Evolutionary conservation across 2,888 invertebrate genomes (phyloP), one percentile per base, ranked within the genome.

Genomic region (Aleiodes leptofemur): DNA sequence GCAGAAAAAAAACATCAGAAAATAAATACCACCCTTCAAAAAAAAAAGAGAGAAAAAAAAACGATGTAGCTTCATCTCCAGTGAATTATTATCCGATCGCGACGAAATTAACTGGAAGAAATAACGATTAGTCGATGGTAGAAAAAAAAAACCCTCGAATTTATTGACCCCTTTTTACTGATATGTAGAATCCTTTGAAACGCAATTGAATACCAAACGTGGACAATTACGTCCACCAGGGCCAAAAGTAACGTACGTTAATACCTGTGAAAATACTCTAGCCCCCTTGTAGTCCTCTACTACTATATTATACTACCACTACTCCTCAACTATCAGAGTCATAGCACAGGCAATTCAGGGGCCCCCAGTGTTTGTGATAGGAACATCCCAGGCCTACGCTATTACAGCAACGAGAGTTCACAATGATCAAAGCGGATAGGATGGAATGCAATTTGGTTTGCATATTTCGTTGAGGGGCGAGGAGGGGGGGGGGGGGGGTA

Each of bases 401-500:
- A 80, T 83, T 82, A 83, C 80, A 77, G 73, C 73, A 69, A 68
- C 76, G 76, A 82, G 79, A 82, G 80, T 82, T 79, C 78, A 76
- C 76, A 56, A 74, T 78, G 84, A 84, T 83, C 83, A 81, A 82
- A 83, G 81, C 78, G 76, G 68, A 75, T 48, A 69, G 56, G 59
- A 76, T 43, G 82, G 82, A 84, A 83, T 82, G 83, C 85, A 87
- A 87, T 86, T 86, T 83, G 83, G 81, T 85, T 86, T 84, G 85
- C 85, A 86, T 86, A 85, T 85, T 85, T 85, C 82, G 81, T 77
- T 34, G 34, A 34, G 34, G 6, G 34, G 6, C 0, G 4, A 6
- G 80, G 78, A n/a, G 79, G 81, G 34, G 6, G 34, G 34, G 34
- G 6, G 2, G 34, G 4, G 80, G 78, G 79, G 81, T 81, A 81